Evolutionary conservation across 2,888 invertebrate species (phyloP), one percentile per base, ranked within the genome.

Genomic region (Aromia moschata): DNA sequence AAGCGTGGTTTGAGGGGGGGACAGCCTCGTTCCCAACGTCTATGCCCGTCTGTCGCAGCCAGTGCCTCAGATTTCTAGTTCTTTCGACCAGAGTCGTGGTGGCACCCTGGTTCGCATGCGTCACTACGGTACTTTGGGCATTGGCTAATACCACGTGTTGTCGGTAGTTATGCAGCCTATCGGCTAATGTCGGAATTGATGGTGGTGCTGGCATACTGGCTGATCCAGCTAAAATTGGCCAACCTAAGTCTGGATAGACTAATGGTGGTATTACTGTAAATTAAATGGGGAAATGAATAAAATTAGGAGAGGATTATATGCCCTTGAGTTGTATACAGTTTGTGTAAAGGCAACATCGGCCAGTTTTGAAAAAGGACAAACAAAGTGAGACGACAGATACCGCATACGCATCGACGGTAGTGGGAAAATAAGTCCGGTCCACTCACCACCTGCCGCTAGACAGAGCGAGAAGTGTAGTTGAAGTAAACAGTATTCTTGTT

Each of bases 81-180:
- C 88, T 81, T 71, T 89, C 89, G 44, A 87, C 87, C 52, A 89
- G 75, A 53, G 86, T 87, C 4, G 87, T 86, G 1, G 87, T 84
- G 15, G 85, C 84, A 49, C 84, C 85, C 17, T 86, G 84, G 12
- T 72, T 70, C 5, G 78, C 79, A 52, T 73, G 83, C 69, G 68
- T 86, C 73, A 71, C 83, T 33, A 81, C 74, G 5, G 80, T 81
- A 58, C 79, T 79, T 67, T 81, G 80, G 14, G 80, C 80, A 52
- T 80, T 82, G n/a, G 81, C 82, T 57, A 84, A 76, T 69, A 82
- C 80, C 1, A 84, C 81, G 60, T 85, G 75, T 67, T 85, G 85
- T 16, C 85, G 80, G 71, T 85, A 85, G 18, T 83, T 84, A 71
- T 85, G 84, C 66, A 85, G 66, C 2, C 85, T 81, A 74, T 85